Evolutionary conservation across 2,888 invertebrate species (phyloP).

Genomic region (Brachyopa scutellaris): DNA sequence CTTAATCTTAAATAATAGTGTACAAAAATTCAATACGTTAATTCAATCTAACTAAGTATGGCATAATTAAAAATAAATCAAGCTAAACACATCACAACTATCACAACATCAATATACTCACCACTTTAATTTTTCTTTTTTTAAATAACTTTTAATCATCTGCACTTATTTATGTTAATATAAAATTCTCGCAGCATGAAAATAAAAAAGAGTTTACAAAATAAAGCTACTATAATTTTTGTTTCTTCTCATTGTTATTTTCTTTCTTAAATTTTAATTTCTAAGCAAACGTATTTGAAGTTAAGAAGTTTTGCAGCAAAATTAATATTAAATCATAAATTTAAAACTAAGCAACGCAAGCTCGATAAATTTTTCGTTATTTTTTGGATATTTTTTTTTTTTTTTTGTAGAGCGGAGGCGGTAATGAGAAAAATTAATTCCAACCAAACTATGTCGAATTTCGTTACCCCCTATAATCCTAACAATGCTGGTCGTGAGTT

Average conservation of each 20-base stretch:
- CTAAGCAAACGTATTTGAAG: slow-evolving; percentile 27
- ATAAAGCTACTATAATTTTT: slow-evolving; percentile 60
- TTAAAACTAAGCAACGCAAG: neutral
- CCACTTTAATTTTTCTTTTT: slow-evolving; percentile 43
- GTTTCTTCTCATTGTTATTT: slow-evolving; percentile 29
- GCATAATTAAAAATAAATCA: slow-evolving; percentile 7
- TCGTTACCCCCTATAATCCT: too few species aligned
- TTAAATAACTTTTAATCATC: slow-evolving; percentile 49
- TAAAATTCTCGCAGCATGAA: slow-evolving; percentile 75
- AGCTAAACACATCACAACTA: slow-evolving; percentile 50
- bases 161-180: slow-evolving; percentile 73
- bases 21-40: too few species aligned
- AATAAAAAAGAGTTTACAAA: slow-evolving; percentile 70
- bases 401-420: too few species aligned
- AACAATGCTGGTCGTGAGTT: slow-evolving; percentile 41
- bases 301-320: slow-evolving; percentile 18
- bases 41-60: too few species aligned
- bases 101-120: slow-evolving; percentile 70
- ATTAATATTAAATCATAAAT: neutral
- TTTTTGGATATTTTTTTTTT: neutral
- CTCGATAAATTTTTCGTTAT: neutral
- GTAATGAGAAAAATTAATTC: too few species aligned
- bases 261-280: slow-evolving; percentile 15
- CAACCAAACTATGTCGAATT: too few species aligned
- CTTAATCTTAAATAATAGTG: too few species aligned